phyloP scores from a whole-genome alignment of 2,113 vertebrate genomes.

The Phaetusa simplex region DNA sequence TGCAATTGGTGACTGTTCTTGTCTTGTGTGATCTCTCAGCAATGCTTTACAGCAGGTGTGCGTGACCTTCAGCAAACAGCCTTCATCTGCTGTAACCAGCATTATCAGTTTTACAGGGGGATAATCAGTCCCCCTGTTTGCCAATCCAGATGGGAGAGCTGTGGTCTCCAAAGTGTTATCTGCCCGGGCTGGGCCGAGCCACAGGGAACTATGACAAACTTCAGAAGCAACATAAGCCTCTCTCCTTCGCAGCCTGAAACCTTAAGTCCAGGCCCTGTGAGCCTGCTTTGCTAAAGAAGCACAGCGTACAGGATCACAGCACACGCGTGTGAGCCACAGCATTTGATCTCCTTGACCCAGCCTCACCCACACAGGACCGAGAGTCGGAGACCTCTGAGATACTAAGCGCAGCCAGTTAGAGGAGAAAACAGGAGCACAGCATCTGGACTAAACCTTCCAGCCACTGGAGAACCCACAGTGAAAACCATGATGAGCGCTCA shows the following conservation, averaged over 20 bases:
- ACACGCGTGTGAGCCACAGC: neutral
- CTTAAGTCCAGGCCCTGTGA: neutral
- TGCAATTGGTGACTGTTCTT: neutral
- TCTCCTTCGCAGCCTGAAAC: neutral
- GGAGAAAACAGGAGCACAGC: neutral
- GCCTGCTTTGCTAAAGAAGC: neutral
- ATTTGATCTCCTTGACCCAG: neutral
- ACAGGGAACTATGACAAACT: neutral
- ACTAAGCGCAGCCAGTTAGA: neutral
- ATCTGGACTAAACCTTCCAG: neutral
- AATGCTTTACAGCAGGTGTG: neutral
- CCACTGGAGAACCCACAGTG: neutral
- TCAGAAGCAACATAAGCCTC: neutral
- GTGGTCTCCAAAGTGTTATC: neutral
- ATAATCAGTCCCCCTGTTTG: neutral
- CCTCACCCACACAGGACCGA: neutral
- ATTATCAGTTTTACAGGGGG: neutral
- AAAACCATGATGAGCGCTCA: neutral
- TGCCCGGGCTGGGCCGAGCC: neutral
- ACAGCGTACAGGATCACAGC: neutral
- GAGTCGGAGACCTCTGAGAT: neutral
- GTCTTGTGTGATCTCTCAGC: neutral
- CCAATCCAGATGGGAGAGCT: neutral
- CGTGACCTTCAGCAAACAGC: neutral
- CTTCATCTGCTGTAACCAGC: neutral